Percentiles rank a stretch among this genome's conserved stretches.
Conservation (phyloP, 1,140 invertebrate species). For the Phortica variegata region DNA sequence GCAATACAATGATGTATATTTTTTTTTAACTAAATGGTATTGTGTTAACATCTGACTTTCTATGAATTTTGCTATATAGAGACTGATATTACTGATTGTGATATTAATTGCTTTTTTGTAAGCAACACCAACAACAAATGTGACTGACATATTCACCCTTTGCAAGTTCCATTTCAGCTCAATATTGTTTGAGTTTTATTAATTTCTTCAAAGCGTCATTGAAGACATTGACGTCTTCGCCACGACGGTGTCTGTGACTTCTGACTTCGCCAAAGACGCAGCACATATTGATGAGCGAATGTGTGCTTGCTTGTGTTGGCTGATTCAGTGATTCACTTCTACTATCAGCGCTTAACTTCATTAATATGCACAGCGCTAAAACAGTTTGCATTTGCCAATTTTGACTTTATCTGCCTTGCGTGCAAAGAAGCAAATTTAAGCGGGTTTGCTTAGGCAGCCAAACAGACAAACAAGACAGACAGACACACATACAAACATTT, state of each 20-base stretch:
- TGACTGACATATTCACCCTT: not conserved
- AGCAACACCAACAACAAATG: not conserved
- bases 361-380: constrained; percentile 40
- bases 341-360: constrained; percentile 37
- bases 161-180: constrained; percentile 44
- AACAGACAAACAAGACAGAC: constrained; percentile 32
- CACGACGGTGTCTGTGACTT: too few relatives aligned
- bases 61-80: not conserved
- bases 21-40: not conserved
- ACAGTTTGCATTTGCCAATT: constrained; percentile 50
- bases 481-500: too few relatives aligned
- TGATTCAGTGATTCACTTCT: constrained; percentile 30
- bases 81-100: not conserved
- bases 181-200: constrained; percentile 54
- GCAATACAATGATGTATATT: not conserved
- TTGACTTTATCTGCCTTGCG: constrained; percentile 32
- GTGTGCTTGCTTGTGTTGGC: not conserved
- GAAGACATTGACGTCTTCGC: not conserved
- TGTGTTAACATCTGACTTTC: not conserved
- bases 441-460: not conserved
- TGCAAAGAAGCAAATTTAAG: not conserved
- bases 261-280: too few relatives aligned
- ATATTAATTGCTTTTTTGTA: not conserved
- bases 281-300: not conserved
- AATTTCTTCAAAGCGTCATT: constrained; percentile 26